Conservation (phyloP, 2,888 invertebrate species). For the Erebia epiphron region DNA sequence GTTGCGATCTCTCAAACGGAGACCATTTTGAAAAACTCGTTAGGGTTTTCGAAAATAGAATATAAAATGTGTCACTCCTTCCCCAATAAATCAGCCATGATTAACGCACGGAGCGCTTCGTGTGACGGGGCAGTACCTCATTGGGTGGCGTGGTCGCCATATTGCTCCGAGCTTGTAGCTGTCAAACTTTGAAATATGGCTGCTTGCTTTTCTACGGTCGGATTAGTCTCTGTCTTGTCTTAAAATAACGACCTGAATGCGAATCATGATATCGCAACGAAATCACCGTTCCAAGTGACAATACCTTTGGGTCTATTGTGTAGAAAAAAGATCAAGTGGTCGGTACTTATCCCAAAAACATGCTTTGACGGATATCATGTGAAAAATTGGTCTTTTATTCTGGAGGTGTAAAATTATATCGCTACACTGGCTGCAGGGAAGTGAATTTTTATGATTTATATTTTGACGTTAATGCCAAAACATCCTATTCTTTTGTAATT, state of each 20-base stretch:
- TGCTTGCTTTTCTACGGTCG: slow-evolving; percentile 64
- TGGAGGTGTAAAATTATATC: slow-evolving; percentile 68
- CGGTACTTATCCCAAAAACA: slow-evolving; percentile 35
- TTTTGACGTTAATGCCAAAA: slow-evolving; percentile 75
- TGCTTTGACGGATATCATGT: slow-evolving; percentile 52
- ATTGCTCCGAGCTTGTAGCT: slow-evolving; percentile 80
- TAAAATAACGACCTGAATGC: slow-evolving; percentile 66
- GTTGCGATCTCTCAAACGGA: slow-evolving; percentile 70
- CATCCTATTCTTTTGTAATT: slow-evolving; percentile 64
- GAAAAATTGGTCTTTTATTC: slow-evolving; percentile 65
- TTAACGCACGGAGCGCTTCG: slow-evolving; percentile 74
- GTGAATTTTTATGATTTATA: slow-evolving; percentile 68
- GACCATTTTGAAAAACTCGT: slow-evolving; percentile 79
- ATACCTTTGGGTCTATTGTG: slow-evolving; percentile 34
- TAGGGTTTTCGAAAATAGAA: slow-evolving; percentile 79
- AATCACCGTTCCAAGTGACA: slow-evolving; percentile 41
- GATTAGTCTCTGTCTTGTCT: slow-evolving; percentile 75
- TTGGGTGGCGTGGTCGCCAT: slow-evolving; percentile 81
- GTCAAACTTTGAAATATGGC: slow-evolving; percentile 81
- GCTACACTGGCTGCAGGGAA: slow-evolving; percentile 54
- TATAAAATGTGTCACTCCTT: slow-evolving; percentile 82
- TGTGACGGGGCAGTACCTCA: slow-evolving; percentile 79
- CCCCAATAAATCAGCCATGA: slow-evolving; percentile 79
- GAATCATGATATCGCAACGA: slow-evolving; percentile 55
- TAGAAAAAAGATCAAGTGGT: slow-evolving; percentile 41